Base-by-base conservation (phyloP, 2,888 invertebrate genomes). In the Lutraria lutraria region DNA sequence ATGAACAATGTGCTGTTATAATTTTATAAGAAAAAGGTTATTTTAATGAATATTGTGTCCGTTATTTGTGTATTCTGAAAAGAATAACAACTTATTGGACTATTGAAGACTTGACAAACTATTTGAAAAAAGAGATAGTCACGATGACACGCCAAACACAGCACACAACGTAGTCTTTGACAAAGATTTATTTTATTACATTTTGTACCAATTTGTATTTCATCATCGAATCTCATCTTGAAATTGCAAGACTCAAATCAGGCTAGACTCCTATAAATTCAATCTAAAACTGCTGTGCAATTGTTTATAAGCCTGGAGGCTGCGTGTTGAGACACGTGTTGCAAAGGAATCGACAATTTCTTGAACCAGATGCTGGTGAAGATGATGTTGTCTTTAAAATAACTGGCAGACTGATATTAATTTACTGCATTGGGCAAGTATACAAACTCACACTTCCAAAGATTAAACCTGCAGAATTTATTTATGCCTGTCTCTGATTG, bases 281-380 rank as follows among this genome's bases (percentile, higher is more conserved):
- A 76, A 76, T 34, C 25, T 76, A 25, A 76, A 34, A 31, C 76
- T 16, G 76, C 21, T 34, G 76, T 31, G 76, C 76, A 76, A 34
- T 76, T 76, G 76, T 31, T 76, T 76, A 76, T 76, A 76, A 76
- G 76, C 76, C 76, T 76, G 3, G 34, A 76, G 76, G 76, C 76
- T 31, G 34, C 13, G 25, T 34, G 16, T 19, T 19, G 76, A n/a
- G 34, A 76, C 76, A 76, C 76, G 76, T 76, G 76, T 76, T 76
- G 29, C 76, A 76, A 34, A 76, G 76, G 31, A 76, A 76, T 76
- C 76, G 31, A 34, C 76, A 25, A 76, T 34, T 34, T 31, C 76
- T 31, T 76, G 15, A 25, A 76, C 76, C 76, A 76, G 76, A 34
- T 76, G 76, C 31, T 76, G 16, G 31, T 76, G 76, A 34, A 76